Percentiles rank a stretch among this genome's conserved stretches.
Evolutionary conservation across 2,888 invertebrate genomes (phyloP).

Genomic region (Sycophila texana): DNA sequence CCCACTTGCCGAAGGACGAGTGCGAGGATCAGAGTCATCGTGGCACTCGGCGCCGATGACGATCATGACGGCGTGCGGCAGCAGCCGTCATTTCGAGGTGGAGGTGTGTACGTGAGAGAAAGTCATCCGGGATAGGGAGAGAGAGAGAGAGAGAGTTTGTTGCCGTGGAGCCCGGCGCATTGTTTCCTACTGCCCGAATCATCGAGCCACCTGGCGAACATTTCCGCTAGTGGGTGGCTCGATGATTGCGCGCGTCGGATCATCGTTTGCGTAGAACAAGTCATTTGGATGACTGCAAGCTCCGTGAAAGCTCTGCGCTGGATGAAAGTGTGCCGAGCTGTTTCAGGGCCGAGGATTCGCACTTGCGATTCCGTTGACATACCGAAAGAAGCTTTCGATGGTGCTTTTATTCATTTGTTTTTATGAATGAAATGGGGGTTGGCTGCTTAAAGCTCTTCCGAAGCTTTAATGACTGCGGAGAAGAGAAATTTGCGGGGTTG

Average conservation of each 20-base stretch:
- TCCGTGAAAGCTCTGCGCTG: neutral
- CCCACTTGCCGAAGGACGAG: neutral
- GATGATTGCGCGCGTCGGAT: constrained; percentile 12
- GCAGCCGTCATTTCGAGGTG: neutral
- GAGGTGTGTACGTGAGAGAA: neutral
- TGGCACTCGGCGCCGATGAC: neutral
- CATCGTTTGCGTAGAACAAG: neutral
- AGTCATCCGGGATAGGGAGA: constrained; percentile 13
- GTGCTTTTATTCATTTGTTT: neutral
- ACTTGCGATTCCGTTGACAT: too few relatives aligned
- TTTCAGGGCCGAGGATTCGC: neutral
- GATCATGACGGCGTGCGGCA: constrained; percentile 15
- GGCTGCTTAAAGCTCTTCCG: too few relatives aligned
- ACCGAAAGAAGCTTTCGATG: neutral
- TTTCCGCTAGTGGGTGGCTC: neutral
- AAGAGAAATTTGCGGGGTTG: too few relatives aligned
- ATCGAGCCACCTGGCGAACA: constrained; percentile 40
- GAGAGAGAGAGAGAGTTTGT: constrained; percentile 35
- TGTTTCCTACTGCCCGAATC: constrained; percentile 53
- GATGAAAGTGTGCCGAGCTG: neutral
- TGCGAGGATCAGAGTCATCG: neutral
- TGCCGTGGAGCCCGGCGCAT: constrained; percentile 31
- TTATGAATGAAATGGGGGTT: too few relatives aligned
- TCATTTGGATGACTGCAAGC: neutral
- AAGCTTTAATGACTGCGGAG: too few relatives aligned